Conservation (phyloP, 2,797 vertebrate genomes). For the Chelidonichthys spinosus region DNA sequence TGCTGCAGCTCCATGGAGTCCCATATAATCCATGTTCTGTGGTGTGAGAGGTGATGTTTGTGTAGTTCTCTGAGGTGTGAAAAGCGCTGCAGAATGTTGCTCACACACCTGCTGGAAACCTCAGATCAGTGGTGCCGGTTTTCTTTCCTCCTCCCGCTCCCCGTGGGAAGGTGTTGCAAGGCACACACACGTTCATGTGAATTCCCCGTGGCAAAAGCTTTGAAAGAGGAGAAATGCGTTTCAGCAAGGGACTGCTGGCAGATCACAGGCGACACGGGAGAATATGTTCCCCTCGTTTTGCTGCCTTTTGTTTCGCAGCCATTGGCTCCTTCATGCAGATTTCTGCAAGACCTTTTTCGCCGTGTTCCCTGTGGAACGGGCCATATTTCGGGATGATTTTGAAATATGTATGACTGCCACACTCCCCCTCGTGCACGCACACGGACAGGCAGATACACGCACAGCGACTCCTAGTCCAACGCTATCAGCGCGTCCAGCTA, state of each 20-base stretch:
- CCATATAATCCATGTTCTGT: slow-evolving; percentile 11
- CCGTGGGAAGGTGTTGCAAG: slow-evolving; percentile 36
- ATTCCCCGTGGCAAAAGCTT: slow-evolving; percentile 49
- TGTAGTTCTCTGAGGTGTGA: slow-evolving; percentile 22
- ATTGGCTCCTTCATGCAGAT: slow-evolving; percentile 35
- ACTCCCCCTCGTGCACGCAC: neutral
- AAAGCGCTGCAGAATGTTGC: slow-evolving; percentile 28
- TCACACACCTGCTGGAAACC: slow-evolving; percentile 26
- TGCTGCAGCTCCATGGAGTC: slow-evolving; percentile 26
- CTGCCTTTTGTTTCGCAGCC: slow-evolving; percentile 39
- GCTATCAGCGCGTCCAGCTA: slow-evolving; percentile 35
- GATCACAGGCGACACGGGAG: slow-evolving; percentile 15
- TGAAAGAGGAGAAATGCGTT: slow-evolving; percentile 31
- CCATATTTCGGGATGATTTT: slow-evolving; percentile 52
- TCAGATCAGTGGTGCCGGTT: slow-evolving; percentile 36
- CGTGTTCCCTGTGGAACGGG: slow-evolving; percentile 36
- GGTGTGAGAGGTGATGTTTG: slow-evolving; percentile 28
- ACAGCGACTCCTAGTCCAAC: slow-evolving; percentile 14
- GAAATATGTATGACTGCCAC: slow-evolving; percentile 48
- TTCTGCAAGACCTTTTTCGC: slow-evolving; percentile 39
- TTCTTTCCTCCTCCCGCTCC: slow-evolving; percentile 34
- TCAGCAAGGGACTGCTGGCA: slow-evolving; percentile 31
- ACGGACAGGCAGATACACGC: slow-evolving; percentile 1
- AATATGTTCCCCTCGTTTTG: slow-evolving; percentile 34
- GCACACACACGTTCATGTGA: slow-evolving; percentile 28